Evolutionary conservation across 2,888 invertebrate species (phyloP).

Genomic region (Nymphalis urticae): DNA sequence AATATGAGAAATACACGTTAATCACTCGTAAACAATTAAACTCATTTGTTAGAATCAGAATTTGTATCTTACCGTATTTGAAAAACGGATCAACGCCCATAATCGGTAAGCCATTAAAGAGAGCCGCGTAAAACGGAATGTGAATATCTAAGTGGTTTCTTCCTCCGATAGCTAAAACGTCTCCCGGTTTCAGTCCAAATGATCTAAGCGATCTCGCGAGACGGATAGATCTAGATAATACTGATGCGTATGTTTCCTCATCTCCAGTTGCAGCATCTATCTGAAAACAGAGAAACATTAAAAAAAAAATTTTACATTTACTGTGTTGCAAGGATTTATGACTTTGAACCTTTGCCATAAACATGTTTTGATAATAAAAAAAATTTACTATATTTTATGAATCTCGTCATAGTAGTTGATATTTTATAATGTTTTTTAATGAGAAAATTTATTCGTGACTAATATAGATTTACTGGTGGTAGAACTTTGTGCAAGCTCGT

Average conservation of each 20-base stretch:
- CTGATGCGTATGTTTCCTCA: conserved; percentile 59
- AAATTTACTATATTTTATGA: too few species aligned
- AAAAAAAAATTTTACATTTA: too few species aligned
- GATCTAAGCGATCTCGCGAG: conserved; percentile 55
- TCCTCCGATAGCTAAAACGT: conserved; percentile 61
- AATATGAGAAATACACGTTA: too few species aligned
- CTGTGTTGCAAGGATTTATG: too few species aligned
- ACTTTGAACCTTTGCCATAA: too few species aligned
- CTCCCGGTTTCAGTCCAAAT: conserved; percentile 57
- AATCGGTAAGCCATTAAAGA: conserved; percentile 60
- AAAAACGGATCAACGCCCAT: conserved; percentile 62
- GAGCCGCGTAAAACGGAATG: conserved; percentile 64
- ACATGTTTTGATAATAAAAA: too few species aligned
- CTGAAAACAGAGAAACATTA: conserved; percentile 43
- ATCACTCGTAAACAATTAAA: too few species aligned
- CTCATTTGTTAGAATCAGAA: not conserved
- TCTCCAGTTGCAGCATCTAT: conserved; percentile 66
- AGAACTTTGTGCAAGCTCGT: too few species aligned
- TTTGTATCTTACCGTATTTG: conserved; percentile 53
- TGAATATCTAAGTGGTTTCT: conserved; percentile 63
- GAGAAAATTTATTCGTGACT: too few species aligned
- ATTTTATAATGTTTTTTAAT: too few species aligned
- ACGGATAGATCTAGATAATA: conserved; percentile 53
- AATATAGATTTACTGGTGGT: too few species aligned
- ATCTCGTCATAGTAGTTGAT: too few species aligned